Base-by-base conservation (phyloP, 1,140 invertebrate genomes). In the Odontomachus brunneus region DNA sequence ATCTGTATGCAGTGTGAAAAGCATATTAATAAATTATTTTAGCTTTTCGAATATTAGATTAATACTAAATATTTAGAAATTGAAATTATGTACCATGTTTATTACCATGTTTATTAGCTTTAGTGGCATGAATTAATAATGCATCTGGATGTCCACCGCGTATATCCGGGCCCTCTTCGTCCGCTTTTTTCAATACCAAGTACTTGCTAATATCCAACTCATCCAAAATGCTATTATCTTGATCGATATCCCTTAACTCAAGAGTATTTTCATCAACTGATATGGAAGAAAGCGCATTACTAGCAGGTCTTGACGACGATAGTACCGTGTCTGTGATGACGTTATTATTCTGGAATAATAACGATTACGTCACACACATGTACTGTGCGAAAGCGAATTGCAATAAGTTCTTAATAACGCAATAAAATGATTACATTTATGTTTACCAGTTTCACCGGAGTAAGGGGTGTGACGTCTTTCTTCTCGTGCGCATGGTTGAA, bases 101-200 rank as follows among this genome's bases (percentile, higher is more conserved):
- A 48, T 87, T 94, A 97, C 97, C 97, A 95, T 97, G 97, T 95
- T 98, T 98, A 90, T 97, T 97, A 71, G 97, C 97, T 94, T 98
- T 98, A 65, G 98, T 98, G 22, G 98, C 98, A 91, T 98, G 97
- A 75, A 99, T 97, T 80, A 99, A 96, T 29, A 99, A 95, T 2
- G 98, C 98, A 93, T 99, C 98, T 0, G 98, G 96, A 87, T 97
- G 96, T 49, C 98, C 98, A 11, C 98, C 98, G 69, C 98, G 95
- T 53, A 99, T 96, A 87, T 98, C 98, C 0, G 98, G 97, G 9
- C 97, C 97, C 82, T 98, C 97, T 91, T 98, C 97, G 22, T 96
- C 96, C 0, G 95, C 92, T 89, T 97, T 97, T 90, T 97, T 97
- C 59, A 97, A 94, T 33, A 98, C 95, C 83, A 99, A 94, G 93